Base-by-base conservation (phyloP, 2,113 vertebrate species). In the Sakesphorus luctuosus region DNA sequence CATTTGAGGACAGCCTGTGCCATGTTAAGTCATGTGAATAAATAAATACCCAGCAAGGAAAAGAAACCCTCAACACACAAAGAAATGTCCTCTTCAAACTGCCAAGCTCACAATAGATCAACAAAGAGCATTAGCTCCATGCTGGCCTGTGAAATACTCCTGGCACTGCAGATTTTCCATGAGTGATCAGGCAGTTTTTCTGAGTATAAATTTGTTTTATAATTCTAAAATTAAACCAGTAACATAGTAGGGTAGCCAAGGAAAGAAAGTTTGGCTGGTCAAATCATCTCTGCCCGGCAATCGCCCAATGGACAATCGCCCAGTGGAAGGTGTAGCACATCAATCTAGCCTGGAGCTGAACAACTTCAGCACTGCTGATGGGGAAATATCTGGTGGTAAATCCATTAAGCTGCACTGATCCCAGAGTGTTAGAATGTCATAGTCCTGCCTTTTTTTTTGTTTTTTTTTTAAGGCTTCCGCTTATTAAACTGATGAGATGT, bases 161-260 rank as follows among this genome's bases (percentile, higher is more conserved):
- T 89, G 84, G 95, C 87, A 76, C 74, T 67, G 59, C 53, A 63
- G 68, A 68, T 78, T 92, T 95, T 96, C 90, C 93, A 68, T 79
- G 81, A 93, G 67, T 29, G 77, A 76, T 69, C 77, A 62, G 62
- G 62, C 67, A 65, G 53, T 65, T 92, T 95, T 91, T 75, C 80
- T 55, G 50, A 52, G 66, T 47, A 72, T 10, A 94, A 85, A 93
- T 46, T 62, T 83, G 73, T 36, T 80, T 71, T 85, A 40, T 72
- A 68, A 58, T 58, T 59, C 95, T 96, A 94, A 96, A 96, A 87
- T 94, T 93, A 96, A 84, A 79, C 9, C 43, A 58, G 33, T 55
- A 93, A 52, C 46, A 20, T 18, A 35, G 62, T 6, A 59, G 20
- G 7, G 67, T 29, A 84, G 84, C 84, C 92, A 94, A 92, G 55